These are phyloP conservation scores for Cichlasoma orientale DNA, from an alignment of 2,797 vertebrate species.

Conservation along the genomic window DNA sequence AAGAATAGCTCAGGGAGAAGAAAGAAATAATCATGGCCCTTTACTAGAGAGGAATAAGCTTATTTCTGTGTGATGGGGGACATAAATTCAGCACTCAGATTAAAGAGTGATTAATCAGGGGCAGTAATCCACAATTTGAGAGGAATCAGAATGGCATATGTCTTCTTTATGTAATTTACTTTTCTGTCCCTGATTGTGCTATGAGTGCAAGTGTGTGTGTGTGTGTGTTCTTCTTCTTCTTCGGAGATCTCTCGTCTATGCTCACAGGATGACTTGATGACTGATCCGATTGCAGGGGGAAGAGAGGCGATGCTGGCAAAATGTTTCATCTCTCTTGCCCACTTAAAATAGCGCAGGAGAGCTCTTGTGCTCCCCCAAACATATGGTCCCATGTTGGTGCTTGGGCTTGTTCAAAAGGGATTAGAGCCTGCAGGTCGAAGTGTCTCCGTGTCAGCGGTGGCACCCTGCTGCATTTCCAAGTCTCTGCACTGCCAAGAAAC, in stretches of 20 bases:
- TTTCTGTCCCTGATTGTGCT: conserved; percentile 54
- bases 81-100: conserved; percentile 84
- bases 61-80: conserved; percentile 76
- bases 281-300: conserved; percentile 63
- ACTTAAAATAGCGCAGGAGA: conserved; percentile 66
- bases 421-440: conserved; percentile 67
- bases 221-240: neutral
- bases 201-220: conserved; percentile 33
- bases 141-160: conserved; percentile 79
- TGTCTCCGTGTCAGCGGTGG: conserved; percentile 71
- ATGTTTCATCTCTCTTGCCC: conserved; percentile 59
- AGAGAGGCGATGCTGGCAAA: conserved; percentile 59
- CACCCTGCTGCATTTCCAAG: conserved; percentile 71
- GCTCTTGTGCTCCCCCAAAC: conserved; percentile 60
- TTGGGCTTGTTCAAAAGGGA: conserved; percentile 72
- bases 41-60: conserved; percentile 77
- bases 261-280: conserved; percentile 70
- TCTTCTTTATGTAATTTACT: conserved; percentile 82
- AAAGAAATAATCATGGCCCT: conserved; percentile 80
- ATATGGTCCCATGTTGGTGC: conserved; percentile 72
- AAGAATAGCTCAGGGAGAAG: conserved; percentile 78
- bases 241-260: conserved; percentile 59
- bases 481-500: conserved; percentile 35
- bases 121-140: conserved; percentile 83
- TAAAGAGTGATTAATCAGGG: conserved; percentile 87